Evolutionary conservation across 2,888 invertebrate genomes (phyloP), one percentile per base, ranked within the genome.

Genomic region (Lacanobia oleracea): DNA sequence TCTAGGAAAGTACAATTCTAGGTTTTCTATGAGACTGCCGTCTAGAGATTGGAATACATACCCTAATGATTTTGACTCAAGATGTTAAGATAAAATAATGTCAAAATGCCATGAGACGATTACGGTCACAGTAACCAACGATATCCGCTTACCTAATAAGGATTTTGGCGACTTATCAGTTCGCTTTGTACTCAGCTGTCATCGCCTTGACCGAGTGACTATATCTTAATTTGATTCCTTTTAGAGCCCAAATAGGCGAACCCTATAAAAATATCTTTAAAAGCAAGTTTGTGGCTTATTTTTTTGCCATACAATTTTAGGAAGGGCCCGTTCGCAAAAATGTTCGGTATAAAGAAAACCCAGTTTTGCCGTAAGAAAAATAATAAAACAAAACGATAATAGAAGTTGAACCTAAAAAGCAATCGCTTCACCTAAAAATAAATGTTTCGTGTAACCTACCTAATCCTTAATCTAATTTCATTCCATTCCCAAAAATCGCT

Each of bases 341-440:
- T 16, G 8, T 45, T 8, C 9, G 16, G 33, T 51, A 43, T 21
- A 27, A 40, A 48, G 1, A 51, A 27, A 23, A 27, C 27, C 27
- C 5, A 16, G 1, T 56, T 37, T 23, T 33, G 56, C 21, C 23
- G 43, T n/a, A 40, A 56, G n/a, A 23, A n/a, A 50, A 59, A 64
- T 18, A 51, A 67, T 75, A 65, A 76, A 75, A 79, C 10, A 40
- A 50, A 79, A 72, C 48, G 61, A 54, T 75, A 72, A 72, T 76
- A 62, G 43, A 63, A 63, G 21, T 21, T 1, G n/a, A 21, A 64
- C 54, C 12, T 21, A 14, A 12, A n/a, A 14, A 1, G 16, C 43
- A n/a, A 61, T 67, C 60, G 40, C 7, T n/a, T 40, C 18, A 37
- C 40, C 12, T 33, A 12, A 65, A 67, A 67, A 51, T 21, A 64